Conservation (phyloP, 2,113 vertebrate species). For the Emydura subglobosa region DNA sequence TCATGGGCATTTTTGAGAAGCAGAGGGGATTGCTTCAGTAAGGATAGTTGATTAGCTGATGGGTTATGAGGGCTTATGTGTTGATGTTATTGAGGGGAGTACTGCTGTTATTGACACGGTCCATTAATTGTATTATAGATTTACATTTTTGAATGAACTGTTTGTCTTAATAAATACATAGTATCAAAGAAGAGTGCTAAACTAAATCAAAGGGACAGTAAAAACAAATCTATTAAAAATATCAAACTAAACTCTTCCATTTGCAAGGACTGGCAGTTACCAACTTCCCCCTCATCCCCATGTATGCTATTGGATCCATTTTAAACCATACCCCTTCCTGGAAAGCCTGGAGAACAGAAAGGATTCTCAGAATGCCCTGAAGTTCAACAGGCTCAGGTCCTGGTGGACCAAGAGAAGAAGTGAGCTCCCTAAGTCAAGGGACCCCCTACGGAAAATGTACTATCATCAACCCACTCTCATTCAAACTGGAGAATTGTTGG, state of each 20-base stretch:
- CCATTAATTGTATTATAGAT: neutral
- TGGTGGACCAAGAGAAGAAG: neutral
- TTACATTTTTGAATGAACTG: neutral
- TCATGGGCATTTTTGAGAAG: neutral
- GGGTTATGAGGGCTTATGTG: neutral
- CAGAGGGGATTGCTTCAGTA: neutral
- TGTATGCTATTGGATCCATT: neutral
- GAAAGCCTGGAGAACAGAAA: neutral
- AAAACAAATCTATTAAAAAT: neutral
- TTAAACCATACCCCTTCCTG: neutral
- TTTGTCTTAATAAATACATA: neutral
- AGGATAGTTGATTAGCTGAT: neutral
- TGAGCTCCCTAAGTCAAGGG: neutral
- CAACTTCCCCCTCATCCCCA: neutral
- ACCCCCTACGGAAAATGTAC: neutral
- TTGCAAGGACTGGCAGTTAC: neutral
- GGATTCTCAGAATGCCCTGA: neutral
- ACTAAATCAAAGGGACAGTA: neutral
- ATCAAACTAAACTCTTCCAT: neutral
- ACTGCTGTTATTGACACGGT: neutral
- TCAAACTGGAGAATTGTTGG: neutral
- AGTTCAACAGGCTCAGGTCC: neutral
- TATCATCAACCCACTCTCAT: neutral
- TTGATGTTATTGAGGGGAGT: neutral
- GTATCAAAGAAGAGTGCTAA: neutral